Base-by-base conservation (phyloP, 1,140 invertebrate species). In the Bombus picipes region DNA sequence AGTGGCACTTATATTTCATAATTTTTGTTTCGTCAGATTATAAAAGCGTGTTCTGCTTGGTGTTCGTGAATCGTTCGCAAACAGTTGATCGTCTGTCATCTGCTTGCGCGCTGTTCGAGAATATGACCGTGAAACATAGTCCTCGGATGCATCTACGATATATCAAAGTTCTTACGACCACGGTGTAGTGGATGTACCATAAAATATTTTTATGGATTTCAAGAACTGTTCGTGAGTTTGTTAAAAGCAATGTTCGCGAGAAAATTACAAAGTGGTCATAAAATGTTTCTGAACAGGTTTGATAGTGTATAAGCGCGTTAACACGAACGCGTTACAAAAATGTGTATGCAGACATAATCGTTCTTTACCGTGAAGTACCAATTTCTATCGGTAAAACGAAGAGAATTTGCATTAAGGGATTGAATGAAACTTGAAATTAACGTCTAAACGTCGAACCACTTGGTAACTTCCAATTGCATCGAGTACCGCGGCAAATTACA, bases 41-140 rank as follows among this genome's bases (percentile, higher is more conserved):
- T 1, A n/a, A 62, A n/a, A 13, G 4, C 3, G 12, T 0, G 1
- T 5, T 0, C 59, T 5, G 3, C 2, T 1, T n/a, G 4, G 57
- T 59, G 57, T 28, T 59, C 9, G 22, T 3, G 57, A 59, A 28
- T 12, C 10, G 57, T 28, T 59, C 25, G 22, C 25, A 3, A 12
- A 28, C 57, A 28, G 57, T n/a, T 62, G 3, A 12, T 62, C 59
- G 59, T 28, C 28, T n/a, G 12, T 62, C 59, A 12, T 62, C 9
- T 13, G 4, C 0, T n/a, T 62, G 47, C 47, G 1, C 18, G 47
- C 18, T 53, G 47, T 62, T 62, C 12, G 12, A 12, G 28, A 62
- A 62, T 62, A 62, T 13, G 12, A n/a, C 28, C 10, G 28, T 4
- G 59, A 62, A 62, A 62, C 25, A 59, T 28, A 28, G 59, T 13